phyloP scores from a whole-genome alignment of 2,888 invertebrate genomes.

The Tigriopus californicus region DNA sequence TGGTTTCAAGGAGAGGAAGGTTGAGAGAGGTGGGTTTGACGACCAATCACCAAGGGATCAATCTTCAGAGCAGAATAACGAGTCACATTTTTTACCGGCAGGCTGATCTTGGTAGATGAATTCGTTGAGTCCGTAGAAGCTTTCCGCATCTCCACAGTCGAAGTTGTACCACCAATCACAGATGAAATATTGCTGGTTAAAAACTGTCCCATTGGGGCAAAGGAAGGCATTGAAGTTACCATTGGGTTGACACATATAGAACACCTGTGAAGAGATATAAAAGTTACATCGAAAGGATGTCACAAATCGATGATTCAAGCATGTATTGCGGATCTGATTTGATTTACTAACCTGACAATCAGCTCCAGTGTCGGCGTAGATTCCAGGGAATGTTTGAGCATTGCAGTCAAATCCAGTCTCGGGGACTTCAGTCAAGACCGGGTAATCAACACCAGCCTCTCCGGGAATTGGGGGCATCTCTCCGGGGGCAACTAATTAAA shows the following conservation, averaged over 20 bases:
- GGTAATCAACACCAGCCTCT: conserved; percentile 13
- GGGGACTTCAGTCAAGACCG: conserved; percentile 8
- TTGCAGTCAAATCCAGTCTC: conserved; percentile 11
- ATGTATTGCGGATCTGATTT: too few species aligned
- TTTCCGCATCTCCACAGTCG: background rate
- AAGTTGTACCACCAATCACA: conserved; percentile 15
- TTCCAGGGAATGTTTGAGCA: conserved; percentile 8
- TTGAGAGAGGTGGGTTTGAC: background rate
- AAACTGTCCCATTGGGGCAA: conserved; percentile 13
- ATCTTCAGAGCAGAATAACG: conserved; percentile 7
- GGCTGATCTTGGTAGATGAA: conserved; percentile 4
- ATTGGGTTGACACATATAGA: conserved; percentile 13
- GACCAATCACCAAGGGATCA: background rate
- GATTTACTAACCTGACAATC: conserved; percentile 7
- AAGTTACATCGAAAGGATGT: background rate
- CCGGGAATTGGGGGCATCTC: conserved; percentile 15
- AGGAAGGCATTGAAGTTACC: conserved; percentile 5
- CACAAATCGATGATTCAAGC: background rate
- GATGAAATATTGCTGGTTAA: conserved; percentile 14
- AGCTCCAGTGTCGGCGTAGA: conserved; percentile 5
- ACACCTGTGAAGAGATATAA: background rate
- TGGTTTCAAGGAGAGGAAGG: background rate
- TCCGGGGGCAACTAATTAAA: background rate
- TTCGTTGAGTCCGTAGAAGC: conserved; percentile 1
- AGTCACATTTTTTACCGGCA: conserved; percentile 8